Conservation (phyloP, 2,113 vertebrate genomes). For the Dendrocopos noguchii region DNA sequence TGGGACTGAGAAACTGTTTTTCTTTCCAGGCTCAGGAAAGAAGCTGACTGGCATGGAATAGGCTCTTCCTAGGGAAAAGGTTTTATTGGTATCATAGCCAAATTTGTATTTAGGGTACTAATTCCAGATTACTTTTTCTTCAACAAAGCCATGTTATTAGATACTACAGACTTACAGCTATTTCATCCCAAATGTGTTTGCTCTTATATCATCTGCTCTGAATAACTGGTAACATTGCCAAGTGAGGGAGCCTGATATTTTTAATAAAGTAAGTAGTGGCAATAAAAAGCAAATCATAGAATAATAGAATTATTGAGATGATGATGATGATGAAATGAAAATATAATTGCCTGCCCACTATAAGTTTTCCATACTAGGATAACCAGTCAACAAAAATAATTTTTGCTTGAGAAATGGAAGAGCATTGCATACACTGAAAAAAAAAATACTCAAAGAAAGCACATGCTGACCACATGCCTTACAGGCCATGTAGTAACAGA, state of each 20-base stretch:
- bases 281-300: neutral
- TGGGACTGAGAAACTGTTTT: constrained; percentile 1
- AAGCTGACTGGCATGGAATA: constrained; percentile 8
- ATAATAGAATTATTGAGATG: too few relatives aligned
- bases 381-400: neutral
- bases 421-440: neutral
- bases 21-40: constrained; percentile 20
- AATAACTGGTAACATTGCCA: neutral
- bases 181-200: neutral
- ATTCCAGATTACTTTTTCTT: constrained; percentile 15
- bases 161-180: neutral
- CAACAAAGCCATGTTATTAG: neutral
- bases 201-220: neutral
- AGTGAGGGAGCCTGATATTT: neutral
- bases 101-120: neutral
- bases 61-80: constrained; percentile 3
- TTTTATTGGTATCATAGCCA: neutral
- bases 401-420: neutral
- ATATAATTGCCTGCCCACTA: neutral
- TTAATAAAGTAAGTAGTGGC: neutral
- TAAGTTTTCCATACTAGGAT: neutral
- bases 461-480: neutral
- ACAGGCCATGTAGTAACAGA: neutral
- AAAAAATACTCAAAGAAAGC: neutral
- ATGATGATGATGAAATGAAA: neutral